These are phyloP conservation scores for Percopsis transmontana DNA, from an alignment of 2,113 vertebrate species.

Conservation along the genomic window DNA sequence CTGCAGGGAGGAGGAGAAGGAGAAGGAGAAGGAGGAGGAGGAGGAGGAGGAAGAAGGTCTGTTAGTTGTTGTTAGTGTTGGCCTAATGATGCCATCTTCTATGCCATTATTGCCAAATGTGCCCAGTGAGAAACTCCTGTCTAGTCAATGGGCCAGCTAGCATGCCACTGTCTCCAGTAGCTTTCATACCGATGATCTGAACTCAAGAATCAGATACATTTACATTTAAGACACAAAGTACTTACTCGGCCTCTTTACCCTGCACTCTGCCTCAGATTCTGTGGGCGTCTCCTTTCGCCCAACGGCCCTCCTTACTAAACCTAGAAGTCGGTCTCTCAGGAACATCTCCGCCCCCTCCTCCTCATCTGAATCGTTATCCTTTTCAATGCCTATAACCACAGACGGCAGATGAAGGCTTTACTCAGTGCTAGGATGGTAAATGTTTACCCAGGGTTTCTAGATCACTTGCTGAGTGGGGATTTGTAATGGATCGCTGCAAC, in stretches of 20 bases:
- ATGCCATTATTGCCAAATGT: too few relatives aligned
- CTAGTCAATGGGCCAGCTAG: too few relatives aligned
- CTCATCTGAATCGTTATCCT: conserved; percentile 77
- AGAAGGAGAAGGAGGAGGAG: background rate
- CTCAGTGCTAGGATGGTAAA: background rate
- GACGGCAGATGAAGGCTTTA: conserved; percentile 5
- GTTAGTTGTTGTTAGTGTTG: too few relatives aligned
- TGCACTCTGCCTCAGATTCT: conserved; percentile 73
- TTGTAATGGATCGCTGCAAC: conserved; percentile 5
- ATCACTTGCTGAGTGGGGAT: conserved; percentile 1
- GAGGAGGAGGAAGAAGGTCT: too few relatives aligned
- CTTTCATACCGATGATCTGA: too few relatives aligned
- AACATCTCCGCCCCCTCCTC: conserved; percentile 80
- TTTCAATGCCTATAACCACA: conserved; percentile 81
- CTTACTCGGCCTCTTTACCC: conserved; percentile 82
- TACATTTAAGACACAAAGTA: background rate
- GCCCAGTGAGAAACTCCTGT: too few relatives aligned
- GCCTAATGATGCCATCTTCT: too few relatives aligned
- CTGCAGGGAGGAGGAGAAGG: conserved; percentile 60
- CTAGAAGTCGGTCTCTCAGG: conserved; percentile 81
- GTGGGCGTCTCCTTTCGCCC: conserved; percentile 79
- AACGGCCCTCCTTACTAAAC: conserved; percentile 82
- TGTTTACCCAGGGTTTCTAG: background rate
- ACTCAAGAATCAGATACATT: too few relatives aligned
- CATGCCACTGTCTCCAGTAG: too few relatives aligned